Base-by-base conservation (phyloP, 2,888 invertebrate genomes). In the Acrobasis suavella region DNA sequence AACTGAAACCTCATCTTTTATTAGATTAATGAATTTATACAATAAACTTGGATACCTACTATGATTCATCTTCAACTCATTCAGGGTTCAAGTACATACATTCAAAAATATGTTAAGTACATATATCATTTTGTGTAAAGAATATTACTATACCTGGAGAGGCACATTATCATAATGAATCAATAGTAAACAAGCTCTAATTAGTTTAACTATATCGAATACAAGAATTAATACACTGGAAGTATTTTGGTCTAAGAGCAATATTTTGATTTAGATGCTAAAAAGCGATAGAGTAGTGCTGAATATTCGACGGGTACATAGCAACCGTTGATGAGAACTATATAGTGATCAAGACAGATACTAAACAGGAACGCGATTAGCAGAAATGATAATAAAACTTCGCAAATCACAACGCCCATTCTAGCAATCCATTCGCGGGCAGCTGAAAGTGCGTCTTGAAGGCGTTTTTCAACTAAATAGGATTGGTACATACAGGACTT, bases 391-490 rank as follows among this genome's bases (percentile, higher is more conserved):
- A 84, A 84, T 84, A 84, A 82, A 84, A 81, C 79, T 81, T 81
- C 78, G 78, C 73, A 78, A 67, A 79, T 77, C 83, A 81, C 82
- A 85, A 89, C 91, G 90, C 89, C 89, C 89, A 87, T 88, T 85
- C 83, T 75, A 66, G 67, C 66, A 52, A 70, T 58, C 62, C 58
- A 62, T 64, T 65, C 62, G 59, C 64, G 58, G 60, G 56, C 56
- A 52, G 16, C 49, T 22, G 12, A 16, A 46, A 32, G 55, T 55
- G 37, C 32, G 37, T 32, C 15, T 46, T 22, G 15, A n/a, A 17
- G 15, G 0, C 6, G 10, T 15, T 49, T 15, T 10, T 49, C 32
- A 16, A 12, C n/a, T 12, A 54, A 9, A 54, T 9, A 61, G 10
- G 10, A 42, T 42, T 42, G 14, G 5, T 16, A 54, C 38, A 16